Evolutionary conservation across 2,113 vertebrate species (phyloP).

Genomic region (Neotoma lepida): DNA sequence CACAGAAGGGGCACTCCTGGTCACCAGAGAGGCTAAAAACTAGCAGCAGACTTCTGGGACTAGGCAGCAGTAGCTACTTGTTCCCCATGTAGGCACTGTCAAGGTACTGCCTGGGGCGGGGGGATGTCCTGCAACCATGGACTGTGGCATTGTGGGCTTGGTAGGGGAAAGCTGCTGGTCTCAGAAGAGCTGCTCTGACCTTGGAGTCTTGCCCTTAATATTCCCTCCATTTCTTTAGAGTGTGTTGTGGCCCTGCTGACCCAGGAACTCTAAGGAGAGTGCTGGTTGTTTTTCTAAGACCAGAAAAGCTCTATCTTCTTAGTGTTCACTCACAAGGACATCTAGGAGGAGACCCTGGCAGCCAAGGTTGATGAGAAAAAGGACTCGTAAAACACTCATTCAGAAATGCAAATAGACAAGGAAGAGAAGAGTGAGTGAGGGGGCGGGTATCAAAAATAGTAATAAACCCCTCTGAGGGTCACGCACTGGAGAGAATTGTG

Average conservation of each 20-base stretch:
- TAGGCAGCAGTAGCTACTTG: background rate
- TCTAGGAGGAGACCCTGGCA: constrained; percentile 36
- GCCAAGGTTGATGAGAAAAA: constrained; percentile 21
- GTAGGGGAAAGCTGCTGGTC: background rate
- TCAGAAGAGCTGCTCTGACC: background rate
- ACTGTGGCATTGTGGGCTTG: background rate
- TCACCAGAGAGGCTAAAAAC: background rate
- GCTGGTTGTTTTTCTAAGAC: constrained; percentile 49
- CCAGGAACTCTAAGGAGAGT: constrained; percentile 40
- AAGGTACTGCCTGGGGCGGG: background rate
- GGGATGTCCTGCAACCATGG: background rate
- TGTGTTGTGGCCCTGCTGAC: background rate
- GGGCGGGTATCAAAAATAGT: background rate
- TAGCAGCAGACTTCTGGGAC: background rate
- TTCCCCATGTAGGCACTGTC: background rate
- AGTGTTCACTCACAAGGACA: constrained; percentile 35
- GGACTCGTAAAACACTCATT: constrained; percentile 9
- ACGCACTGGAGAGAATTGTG: background rate
- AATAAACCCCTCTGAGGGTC: background rate
- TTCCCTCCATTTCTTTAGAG: background rate
- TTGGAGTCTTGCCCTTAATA: background rate
- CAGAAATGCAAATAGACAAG: constrained; percentile 12
- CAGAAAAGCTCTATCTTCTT: constrained; percentile 14
- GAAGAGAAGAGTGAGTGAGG: background rate
- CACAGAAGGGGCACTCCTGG: background rate